Evolutionary conservation across 1,140 invertebrate species (phyloP), one percentile per base, ranked within the genome.

Genomic region (Procambarus virginalis): DNA sequence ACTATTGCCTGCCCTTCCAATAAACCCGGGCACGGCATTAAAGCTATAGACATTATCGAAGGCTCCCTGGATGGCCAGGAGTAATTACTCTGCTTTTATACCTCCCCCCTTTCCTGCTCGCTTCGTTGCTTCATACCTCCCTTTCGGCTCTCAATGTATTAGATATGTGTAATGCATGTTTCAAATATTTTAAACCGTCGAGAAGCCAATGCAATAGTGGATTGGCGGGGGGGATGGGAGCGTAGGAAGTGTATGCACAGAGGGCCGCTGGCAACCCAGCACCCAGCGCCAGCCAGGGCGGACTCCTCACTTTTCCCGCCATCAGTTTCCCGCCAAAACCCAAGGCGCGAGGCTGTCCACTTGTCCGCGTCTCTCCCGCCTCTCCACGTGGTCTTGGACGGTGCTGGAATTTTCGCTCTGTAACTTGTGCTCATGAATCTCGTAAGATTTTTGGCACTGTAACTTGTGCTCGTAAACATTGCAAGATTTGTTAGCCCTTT

Each of bases 301-400:
- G 34, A 34, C 68, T 17, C 48, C 68, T 45, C 60, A 68, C 48
- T 84, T 84, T 84, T 84, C 82, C 82, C 68, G 82, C 82, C 78
- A 73, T 81, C 86, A 88, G 86, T 88, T 88, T 88, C 86, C 86
- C 86, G 86, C 86, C 86, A 88, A 88, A 88, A 88, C 64, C 78
- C 86, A 70, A 88, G 86, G 86, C 77, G 86, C 70, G 86, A 88
- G 86, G 86, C 64, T 82, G 86, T 79, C 86, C 70, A 80, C 68
- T 48, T 88, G 81, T 75, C 34, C 84, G 84, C 55, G 84, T 60
- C 75, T n/a, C 46, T 45, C 55, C 49, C 49, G 84, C 55, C 75
- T 51, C 84, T n/a, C 70, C 84, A 86, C 84, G 84, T 86, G 84
- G 20, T 86, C 84, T 82, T 80, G 48, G 20, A 20, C 34, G 17